Evolutionary conservation across 2,113 vertebrate species (phyloP).

Genomic region (Amphiprion percula): DNA sequence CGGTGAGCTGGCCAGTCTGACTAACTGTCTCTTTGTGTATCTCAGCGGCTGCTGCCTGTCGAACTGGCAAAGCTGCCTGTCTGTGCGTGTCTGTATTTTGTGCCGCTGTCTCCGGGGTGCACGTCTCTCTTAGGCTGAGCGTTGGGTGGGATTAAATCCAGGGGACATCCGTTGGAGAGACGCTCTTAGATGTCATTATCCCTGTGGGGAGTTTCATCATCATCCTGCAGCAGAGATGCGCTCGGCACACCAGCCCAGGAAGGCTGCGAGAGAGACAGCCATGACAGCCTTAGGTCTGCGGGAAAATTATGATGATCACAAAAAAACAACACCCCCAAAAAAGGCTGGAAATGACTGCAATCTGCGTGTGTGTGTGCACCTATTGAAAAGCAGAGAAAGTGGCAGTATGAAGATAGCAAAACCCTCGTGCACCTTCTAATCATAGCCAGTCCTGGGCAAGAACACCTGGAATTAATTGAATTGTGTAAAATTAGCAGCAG

Average conservation of each 20-base stretch:
- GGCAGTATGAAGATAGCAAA: slow-evolving; percentile 4
- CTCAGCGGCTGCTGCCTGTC: slow-evolving; percentile 45
- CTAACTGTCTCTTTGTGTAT: slow-evolving; percentile 40
- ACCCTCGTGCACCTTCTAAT: slow-evolving; percentile 54
- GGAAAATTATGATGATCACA: slow-evolving; percentile 69
- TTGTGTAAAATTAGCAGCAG: slow-evolving; percentile 74
- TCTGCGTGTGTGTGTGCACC: neutral
- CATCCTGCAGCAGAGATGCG: slow-evolving; percentile 46
- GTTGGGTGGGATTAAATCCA: slow-evolving; percentile 67
- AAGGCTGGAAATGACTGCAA: neutral
- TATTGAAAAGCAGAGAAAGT: slow-evolving; percentile 2
- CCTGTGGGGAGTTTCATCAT: slow-evolving; percentile 68
- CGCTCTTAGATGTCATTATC: slow-evolving; percentile 74
- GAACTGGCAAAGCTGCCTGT: slow-evolving; percentile 37
- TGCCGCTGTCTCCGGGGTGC: slow-evolving; percentile 25
- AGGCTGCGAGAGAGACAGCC: slow-evolving; percentile 52
- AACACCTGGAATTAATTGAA: slow-evolving; percentile 74
- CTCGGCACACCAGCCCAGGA: slow-evolving; percentile 23
- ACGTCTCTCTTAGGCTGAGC: slow-evolving; percentile 38
- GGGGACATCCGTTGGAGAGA: slow-evolving; percentile 70
- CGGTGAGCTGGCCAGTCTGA: slow-evolving; percentile 48
- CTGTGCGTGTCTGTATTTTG: slow-evolving; percentile 10
- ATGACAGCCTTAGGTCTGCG: slow-evolving; percentile 60
- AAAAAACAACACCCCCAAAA: slow-evolving; percentile 33
- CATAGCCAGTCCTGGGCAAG: slow-evolving; percentile 41